phyloP scores from a whole-genome alignment of 2,888 invertebrate species.

The Lordiphosa fenestrarum region DNA sequence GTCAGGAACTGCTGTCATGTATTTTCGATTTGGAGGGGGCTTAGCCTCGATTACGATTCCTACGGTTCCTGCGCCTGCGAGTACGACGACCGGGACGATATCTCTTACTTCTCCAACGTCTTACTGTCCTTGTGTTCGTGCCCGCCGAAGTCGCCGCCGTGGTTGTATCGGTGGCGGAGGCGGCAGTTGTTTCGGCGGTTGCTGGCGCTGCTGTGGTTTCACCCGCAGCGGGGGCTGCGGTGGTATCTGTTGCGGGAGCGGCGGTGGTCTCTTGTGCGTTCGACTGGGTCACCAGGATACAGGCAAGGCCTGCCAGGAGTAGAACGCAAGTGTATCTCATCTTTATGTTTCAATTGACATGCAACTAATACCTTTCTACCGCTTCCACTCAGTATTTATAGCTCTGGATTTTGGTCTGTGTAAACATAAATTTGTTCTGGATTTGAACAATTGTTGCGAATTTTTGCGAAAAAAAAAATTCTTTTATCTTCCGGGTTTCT shows the following conservation, averaged over 20 bases:
- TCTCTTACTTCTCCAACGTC: no score
- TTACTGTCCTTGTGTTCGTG: no score
- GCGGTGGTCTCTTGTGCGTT: not conserved
- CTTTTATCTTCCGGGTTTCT: not conserved
- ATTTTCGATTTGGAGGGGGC: no score
- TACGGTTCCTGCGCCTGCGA: no score
- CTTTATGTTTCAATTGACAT: not conserved
- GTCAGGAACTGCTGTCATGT: no score
- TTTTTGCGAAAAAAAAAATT: not conserved
- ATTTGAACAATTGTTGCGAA: constrained; percentile 1
- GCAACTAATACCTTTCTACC: not conserved
- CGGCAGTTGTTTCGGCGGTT: not conserved
- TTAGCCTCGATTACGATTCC: no score
- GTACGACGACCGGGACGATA: no score
- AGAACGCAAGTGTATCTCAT: constrained; percentile 7
- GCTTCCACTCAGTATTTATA: constrained; percentile 1
- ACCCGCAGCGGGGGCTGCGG: not conserved
- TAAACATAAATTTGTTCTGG: not conserved
- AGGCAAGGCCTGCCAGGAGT: not conserved
- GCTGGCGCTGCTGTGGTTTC: not conserved
- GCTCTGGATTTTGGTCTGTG: not conserved
- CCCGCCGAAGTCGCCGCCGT: not conserved
- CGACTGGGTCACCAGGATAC: constrained; percentile 1
- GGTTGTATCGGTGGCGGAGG: not conserved
- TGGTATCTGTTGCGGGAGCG: not conserved